These are phyloP conservation scores for Mobula hypostoma DNA, from an alignment of 2,113 vertebrate genomes.

Conservation along the genomic window DNA sequence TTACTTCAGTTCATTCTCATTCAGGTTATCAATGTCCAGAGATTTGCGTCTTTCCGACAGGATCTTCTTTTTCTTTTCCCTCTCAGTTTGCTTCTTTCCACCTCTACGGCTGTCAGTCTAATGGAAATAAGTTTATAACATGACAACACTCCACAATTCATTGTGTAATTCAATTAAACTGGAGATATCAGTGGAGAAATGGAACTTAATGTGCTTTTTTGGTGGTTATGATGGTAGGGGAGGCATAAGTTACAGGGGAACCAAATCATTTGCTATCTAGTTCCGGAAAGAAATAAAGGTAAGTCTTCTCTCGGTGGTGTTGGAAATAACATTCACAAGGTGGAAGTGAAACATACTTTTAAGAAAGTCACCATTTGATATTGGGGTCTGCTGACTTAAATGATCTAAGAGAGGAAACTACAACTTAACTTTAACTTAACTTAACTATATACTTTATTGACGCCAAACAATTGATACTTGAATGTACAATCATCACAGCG, in stretches of 20 bases:
- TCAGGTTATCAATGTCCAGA: constrained; percentile 25
- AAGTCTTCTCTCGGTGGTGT: not conserved
- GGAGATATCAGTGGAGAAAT: not conserved
- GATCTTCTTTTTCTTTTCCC: constrained; percentile 40
- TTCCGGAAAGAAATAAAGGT: not conserved
- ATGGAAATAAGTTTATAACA: not conserved
- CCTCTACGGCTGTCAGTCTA: constrained; percentile 35
- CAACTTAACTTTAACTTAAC: not conserved
- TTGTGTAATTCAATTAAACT: not conserved
- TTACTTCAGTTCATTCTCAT: constrained; percentile 35
- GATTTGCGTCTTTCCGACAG: constrained; percentile 31
- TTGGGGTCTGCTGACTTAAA: not conserved
- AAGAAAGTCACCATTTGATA: not conserved
- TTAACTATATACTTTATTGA: too few species aligned
- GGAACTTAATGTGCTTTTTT: not conserved
- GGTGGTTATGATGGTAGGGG: too few species aligned
- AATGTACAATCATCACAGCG: too few species aligned
- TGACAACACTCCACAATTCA: not conserved
- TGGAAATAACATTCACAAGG: not conserved
- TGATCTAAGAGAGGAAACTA: not conserved
- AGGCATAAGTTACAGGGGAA: not conserved
- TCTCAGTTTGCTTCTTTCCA: constrained; percentile 38
- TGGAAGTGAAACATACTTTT: not conserved
- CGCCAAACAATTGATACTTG: too few species aligned
- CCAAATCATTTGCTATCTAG: not conserved